Conservation (phyloP, 2,113 vertebrate genomes). For the Sisor rabdophorus region DNA sequence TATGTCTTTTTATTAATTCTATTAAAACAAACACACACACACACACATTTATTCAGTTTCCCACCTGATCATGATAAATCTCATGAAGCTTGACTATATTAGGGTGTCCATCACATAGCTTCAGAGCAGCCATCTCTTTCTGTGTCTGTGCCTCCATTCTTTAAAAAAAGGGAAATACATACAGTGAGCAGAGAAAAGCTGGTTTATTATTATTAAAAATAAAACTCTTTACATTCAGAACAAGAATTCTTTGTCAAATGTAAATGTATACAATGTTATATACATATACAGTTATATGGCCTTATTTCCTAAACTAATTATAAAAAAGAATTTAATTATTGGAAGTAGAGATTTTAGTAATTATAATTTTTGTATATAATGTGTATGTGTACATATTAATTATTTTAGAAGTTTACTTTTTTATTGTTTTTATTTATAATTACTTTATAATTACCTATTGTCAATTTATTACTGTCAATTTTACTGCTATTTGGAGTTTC, state of each 20-base stretch:
- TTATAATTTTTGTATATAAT: too few species aligned
- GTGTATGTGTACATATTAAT: too few species aligned
- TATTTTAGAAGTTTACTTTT: too few species aligned
- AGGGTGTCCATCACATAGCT: conserved; percentile 92
- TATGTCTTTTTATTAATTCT: not conserved
- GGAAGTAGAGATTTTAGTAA: too few species aligned
- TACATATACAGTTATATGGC: too few species aligned
- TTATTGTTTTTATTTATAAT: too few species aligned
- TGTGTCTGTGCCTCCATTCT: conserved; percentile 97
- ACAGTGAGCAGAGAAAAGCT: not conserved
- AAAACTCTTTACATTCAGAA: not conserved
- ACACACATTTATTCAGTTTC: conserved; percentile 34
- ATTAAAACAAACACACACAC: conserved; percentile 10
- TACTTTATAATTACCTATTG: too few species aligned
- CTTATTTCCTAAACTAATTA: too few species aligned
- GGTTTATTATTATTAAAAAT: not conserved
- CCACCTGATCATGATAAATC: conserved; percentile 94
- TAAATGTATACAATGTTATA: too few species aligned
- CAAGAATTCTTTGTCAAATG: not conserved
- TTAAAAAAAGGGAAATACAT: conserved; percentile 38
- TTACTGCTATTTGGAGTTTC: too few species aligned
- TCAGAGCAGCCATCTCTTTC: conserved; percentile 91
- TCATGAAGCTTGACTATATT: conserved; percentile 95
- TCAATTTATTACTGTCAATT: too few species aligned
- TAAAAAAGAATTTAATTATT: too few species aligned